These are phyloP conservation scores for Synergus gifuensis DNA, from an alignment of 2,888 invertebrate genomes.

Conservation along the genomic window DNA sequence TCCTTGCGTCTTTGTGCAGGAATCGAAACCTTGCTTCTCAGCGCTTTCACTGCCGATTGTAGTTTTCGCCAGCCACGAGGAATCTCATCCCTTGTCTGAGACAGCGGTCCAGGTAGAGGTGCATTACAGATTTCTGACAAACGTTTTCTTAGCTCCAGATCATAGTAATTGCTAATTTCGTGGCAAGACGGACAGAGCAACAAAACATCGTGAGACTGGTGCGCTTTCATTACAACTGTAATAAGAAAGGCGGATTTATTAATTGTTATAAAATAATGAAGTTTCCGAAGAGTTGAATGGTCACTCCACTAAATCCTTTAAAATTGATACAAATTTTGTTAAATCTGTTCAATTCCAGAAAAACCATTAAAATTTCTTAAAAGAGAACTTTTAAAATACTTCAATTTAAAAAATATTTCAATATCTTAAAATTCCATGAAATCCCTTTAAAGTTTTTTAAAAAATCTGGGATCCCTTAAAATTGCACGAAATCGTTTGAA, in stretches of 20 bases:
- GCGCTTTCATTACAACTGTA: slow-evolving; percentile 86
- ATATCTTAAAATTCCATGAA: no score
- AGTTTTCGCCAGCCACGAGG: slow-evolving; percentile 79
- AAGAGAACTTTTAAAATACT: no score
- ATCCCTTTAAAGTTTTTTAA: no score
- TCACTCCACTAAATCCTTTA: no score
- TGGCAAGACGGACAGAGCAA: slow-evolving; percentile 87
- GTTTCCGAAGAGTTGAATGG: no score
- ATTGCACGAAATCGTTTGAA: no score
- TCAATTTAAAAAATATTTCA: no score
- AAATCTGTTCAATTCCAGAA: no score
- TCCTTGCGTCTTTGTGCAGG: slow-evolving; percentile 66
- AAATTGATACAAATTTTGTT: no score
- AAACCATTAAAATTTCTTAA: no score
- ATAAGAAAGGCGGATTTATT: slow-evolving; percentile 41
- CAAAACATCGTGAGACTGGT: slow-evolving; percentile 89
- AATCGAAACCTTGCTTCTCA: slow-evolving; percentile 73
- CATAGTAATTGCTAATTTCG: slow-evolving; percentile 83
- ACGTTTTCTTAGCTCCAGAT: slow-evolving; percentile 81
- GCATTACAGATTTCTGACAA: slow-evolving; percentile 83
- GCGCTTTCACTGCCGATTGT: slow-evolving; percentile 82
- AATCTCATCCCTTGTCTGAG: slow-evolving; percentile 62
- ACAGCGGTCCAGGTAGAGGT: slow-evolving; percentile 79
- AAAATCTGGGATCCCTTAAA: no score
- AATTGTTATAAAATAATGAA: neutral